Conservation (phyloP, 2,113 vertebrate species). For the Passer domesticus region DNA sequence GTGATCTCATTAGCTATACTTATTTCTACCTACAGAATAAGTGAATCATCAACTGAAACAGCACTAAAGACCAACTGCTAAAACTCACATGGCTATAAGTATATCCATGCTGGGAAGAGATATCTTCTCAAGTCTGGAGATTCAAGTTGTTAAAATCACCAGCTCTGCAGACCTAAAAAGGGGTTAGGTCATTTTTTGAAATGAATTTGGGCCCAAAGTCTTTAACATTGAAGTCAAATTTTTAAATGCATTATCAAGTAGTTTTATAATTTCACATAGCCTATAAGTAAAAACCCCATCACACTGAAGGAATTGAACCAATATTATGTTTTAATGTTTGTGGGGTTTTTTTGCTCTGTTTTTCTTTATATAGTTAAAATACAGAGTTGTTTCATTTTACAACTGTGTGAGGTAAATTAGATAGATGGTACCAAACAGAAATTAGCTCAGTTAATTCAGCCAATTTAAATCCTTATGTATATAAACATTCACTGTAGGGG, state of each 20-base stretch:
- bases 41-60: constrained; percentile 61
- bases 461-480: neutral
- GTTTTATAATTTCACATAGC: neutral
- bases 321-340: neutral
- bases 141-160: neutral
- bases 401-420: neutral
- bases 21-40: constrained; percentile 64
- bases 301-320: neutral
- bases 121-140: neutral
- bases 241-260: neutral
- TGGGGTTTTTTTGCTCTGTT: neutral
- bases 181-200: neutral
- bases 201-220: neutral
- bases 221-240: neutral
- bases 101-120: neutral
- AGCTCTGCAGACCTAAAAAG: neutral
- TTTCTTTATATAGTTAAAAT: neutral
- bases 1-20: constrained; percentile 65
- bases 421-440: neutral
- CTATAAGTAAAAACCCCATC: neutral
- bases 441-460: neutral
- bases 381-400: neutral
- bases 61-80: constrained; percentile 32
- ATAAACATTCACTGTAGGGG: neutral
- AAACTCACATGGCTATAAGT: constrained; percentile 27